These are phyloP conservation scores for Heliothis peltigera DNA, from an alignment of 2,888 invertebrate species.

Conservation along the genomic window DNA sequence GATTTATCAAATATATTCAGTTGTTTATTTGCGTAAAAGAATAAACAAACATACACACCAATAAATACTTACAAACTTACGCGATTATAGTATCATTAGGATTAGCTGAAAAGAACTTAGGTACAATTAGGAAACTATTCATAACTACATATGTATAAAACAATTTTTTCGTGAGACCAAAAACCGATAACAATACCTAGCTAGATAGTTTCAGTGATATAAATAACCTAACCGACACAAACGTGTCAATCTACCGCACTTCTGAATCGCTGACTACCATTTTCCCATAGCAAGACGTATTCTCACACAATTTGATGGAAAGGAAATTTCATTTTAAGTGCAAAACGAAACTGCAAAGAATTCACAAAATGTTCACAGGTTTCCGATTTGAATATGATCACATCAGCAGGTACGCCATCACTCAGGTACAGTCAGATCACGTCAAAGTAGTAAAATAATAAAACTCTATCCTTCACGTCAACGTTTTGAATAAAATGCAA, in stretches of 20 bases:
- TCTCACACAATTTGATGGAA: constrained; percentile 2
- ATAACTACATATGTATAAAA: too few species aligned
- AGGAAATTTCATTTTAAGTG: constrained; percentile 27
- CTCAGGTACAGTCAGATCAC: constrained; percentile 84
- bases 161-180: too few species aligned
- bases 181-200: too few species aligned
- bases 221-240: neutral
- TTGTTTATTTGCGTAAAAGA: too few species aligned
- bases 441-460: constrained; percentile 89
- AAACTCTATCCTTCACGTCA: constrained; percentile 88
- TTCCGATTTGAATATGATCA: constrained; percentile 58
- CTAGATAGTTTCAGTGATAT: too few species aligned
- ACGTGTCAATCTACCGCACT: neutral
- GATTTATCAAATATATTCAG: too few species aligned
- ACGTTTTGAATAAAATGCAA: constrained; percentile 89
- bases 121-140: too few species aligned
- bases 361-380: constrained; percentile 46
- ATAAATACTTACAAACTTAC: too few species aligned
- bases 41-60: too few species aligned
- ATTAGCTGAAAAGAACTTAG: too few species aligned
- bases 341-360: constrained; percentile 31
- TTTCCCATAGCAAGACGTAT: neutral
- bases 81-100: too few species aligned
- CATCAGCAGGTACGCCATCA: constrained; percentile 58
- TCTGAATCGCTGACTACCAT: neutral